Conservation (phyloP, 2,888 invertebrate species). For the Cantharis nigra region DNA sequence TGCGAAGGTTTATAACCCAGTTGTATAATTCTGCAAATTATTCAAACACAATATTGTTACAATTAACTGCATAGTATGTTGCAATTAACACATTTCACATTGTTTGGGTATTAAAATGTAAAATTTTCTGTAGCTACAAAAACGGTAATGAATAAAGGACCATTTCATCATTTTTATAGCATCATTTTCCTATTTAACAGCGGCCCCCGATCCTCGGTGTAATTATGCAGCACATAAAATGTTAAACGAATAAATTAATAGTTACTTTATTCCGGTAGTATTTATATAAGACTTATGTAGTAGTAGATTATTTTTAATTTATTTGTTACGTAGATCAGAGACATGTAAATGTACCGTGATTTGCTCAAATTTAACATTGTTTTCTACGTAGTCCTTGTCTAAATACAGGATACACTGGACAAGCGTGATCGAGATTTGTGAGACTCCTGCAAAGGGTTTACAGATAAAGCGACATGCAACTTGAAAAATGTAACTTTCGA, state of each 20-base stretch:
- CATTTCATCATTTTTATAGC: conserved; percentile 43
- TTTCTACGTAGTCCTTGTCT: conserved; percentile 48
- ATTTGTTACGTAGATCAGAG: conserved; percentile 39
- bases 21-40: neutral
- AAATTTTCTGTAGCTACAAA: conserved; percentile 19
- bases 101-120: conserved; percentile 21
- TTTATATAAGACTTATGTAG: conserved; percentile 43
- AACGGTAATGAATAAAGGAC: conserved; percentile 40
- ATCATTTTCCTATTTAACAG: conserved; percentile 37
- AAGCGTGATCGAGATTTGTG: conserved; percentile 46
- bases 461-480: conserved; percentile 21
- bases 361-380: conserved; percentile 48
- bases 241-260: conserved; percentile 46
- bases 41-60: neutral
- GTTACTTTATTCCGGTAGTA: conserved; percentile 44
- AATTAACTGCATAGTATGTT: conserved; percentile 10
- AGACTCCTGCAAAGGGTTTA: conserved; percentile 26
- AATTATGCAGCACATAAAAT: conserved; percentile 45
- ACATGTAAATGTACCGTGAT: conserved; percentile 44
- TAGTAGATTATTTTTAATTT: conserved; percentile 47
- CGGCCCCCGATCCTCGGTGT: conserved; percentile 40
- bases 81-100: conserved; percentile 19
- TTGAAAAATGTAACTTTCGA: conserved; percentile 1
- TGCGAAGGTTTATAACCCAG: neutral
- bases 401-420: conserved; percentile 46